Conservation (phyloP, 2,888 invertebrate species). For the Dastarcus helophoroides region DNA sequence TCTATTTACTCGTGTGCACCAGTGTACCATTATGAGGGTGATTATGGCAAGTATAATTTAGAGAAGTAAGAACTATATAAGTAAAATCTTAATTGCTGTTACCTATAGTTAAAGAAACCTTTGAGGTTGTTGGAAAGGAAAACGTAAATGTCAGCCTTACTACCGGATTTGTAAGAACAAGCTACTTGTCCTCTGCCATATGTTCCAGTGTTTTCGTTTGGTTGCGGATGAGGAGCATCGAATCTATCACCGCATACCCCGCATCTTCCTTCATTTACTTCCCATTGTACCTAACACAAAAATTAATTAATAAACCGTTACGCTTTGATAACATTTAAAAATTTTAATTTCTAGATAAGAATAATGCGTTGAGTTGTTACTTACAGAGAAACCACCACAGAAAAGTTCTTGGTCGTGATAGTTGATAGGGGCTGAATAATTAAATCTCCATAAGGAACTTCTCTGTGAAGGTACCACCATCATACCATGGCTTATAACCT, state of each 20-base stretch:
- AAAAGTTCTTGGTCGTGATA: slow-evolving; percentile 41
- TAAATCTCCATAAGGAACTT: slow-evolving; percentile 41
- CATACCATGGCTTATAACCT: slow-evolving; percentile 37
- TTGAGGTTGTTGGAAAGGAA: slow-evolving; percentile 7
- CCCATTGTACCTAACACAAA: slow-evolving; percentile 7
- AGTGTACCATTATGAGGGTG: too few relatives aligned
- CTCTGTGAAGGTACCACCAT: slow-evolving; percentile 40
- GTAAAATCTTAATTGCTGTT: slow-evolving; percentile 1
- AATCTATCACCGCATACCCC: slow-evolving; percentile 8
- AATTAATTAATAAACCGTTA: too few relatives aligned
- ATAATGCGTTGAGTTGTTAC: too few relatives aligned
- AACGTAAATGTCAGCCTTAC: slow-evolving; percentile 4
- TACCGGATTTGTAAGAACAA: slow-evolving; percentile 4
- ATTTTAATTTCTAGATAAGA: too few relatives aligned
- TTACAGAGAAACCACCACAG: slow-evolving; percentile 40
- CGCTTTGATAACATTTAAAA: too few relatives aligned
- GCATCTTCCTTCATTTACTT: slow-evolving; percentile 7
- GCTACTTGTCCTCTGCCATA: slow-evolving; percentile 7
- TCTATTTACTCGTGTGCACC: too few relatives aligned
- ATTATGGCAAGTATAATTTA: too few relatives aligned
- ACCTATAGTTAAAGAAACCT: slow-evolving; percentile 9
- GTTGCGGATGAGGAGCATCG: slow-evolving; percentile 6
- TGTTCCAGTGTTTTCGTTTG: slow-evolving; percentile 9
- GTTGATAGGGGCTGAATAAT: slow-evolving; percentile 25
- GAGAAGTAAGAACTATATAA: too few relatives aligned